Evolutionary conservation across 2,113 vertebrate genomes (phyloP).

Genomic region (Saccopteryx leptura): DNA sequence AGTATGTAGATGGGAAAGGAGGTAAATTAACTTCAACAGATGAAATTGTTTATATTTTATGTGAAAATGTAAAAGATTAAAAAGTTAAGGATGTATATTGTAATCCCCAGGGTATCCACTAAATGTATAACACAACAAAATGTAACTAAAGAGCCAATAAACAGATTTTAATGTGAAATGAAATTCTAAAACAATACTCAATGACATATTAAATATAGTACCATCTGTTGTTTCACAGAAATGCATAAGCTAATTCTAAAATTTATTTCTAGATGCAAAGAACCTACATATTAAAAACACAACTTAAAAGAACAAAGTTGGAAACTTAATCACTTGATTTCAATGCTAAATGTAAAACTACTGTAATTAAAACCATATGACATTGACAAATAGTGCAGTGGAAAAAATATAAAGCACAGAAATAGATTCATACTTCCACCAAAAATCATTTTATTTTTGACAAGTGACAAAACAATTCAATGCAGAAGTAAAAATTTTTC

Average conservation of each 20-base stretch:
- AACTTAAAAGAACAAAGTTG: background rate
- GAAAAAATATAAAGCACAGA: slow-evolving; percentile 23
- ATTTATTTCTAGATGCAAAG: slow-evolving; percentile 46
- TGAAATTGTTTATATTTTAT: background rate
- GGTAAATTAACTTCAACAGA: background rate
- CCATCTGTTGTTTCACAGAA: background rate
- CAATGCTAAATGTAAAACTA: background rate
- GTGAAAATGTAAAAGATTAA: background rate
- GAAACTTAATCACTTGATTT: background rate
- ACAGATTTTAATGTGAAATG: background rate
- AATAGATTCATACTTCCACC: background rate
- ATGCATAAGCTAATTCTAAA: slow-evolving; percentile 6
- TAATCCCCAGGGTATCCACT: background rate
- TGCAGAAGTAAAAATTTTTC: background rate
- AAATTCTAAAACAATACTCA: background rate
- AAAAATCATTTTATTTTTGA: background rate
- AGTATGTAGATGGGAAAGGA: background rate
- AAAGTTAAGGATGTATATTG: background rate
- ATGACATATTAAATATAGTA: background rate
- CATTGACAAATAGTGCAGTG: background rate
- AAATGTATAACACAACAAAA: background rate
- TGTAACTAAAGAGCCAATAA: background rate
- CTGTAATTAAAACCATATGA: background rate
- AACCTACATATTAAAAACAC: slow-evolving; percentile 41
- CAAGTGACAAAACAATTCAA: background rate